Percentiles rank a stretch among this genome's conserved stretches.
phyloP scores from a whole-genome alignment of 2,113 vertebrate species.

The Pelusios castaneus region DNA sequence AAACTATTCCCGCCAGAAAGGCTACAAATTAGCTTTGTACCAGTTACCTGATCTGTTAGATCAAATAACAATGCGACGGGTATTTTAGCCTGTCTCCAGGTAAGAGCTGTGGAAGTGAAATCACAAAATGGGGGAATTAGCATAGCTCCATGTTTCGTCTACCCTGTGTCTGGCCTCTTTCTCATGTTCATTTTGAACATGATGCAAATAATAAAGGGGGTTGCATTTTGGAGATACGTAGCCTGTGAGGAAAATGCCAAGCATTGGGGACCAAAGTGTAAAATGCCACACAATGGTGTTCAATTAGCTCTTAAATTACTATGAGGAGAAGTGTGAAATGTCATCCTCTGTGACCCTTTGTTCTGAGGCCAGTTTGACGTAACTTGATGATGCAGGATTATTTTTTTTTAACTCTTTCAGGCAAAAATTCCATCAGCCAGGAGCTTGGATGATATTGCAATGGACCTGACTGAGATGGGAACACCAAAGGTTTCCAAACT shows the following conservation, averaged over 20 bases:
- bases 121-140: constrained; percentile 34
- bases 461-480: constrained; percentile 91
- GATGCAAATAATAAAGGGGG: not conserved
- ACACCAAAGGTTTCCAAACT: constrained; percentile 84
- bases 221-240: not conserved
- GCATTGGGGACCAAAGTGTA: rapidly evolving
- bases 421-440: constrained; percentile 91
- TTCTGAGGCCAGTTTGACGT: constrained; percentile 28
- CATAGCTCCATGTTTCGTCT: not conserved
- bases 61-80: not conserved
- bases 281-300: not conserved
- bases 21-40: not conserved
- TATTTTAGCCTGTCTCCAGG: constrained; percentile 20
- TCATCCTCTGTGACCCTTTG: not conserved
- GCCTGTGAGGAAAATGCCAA: not conserved
- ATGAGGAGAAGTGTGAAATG: constrained; percentile 11
- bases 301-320: constrained; percentile 33
- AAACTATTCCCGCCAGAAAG: constrained; percentile 20
- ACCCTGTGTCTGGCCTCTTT: constrained; percentile 9
- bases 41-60: not conserved
- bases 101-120: constrained; percentile 12
- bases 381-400: not conserved
- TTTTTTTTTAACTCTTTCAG: constrained; percentile 69
- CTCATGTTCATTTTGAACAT: not conserved
- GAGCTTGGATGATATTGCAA: constrained; percentile 91